A percentile compares a stretch with the other conserved stretches of the same genome.
phyloP scores from a whole-genome alignment of 2,888 invertebrate genomes.

The Eulithis testata region DNA sequence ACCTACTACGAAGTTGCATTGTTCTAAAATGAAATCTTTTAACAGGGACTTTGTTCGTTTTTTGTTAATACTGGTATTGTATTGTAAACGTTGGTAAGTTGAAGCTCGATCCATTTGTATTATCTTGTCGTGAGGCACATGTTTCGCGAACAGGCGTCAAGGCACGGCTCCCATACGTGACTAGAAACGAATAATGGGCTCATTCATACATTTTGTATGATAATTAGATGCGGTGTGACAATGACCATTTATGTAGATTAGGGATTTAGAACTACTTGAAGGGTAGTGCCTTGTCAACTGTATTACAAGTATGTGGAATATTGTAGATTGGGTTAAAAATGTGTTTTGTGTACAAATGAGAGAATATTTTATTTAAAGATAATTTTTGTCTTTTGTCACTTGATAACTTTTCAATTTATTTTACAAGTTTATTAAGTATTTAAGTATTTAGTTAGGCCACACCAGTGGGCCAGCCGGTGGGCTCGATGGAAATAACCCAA shows the following conservation, averaged over 20 bases:
- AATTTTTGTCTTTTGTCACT: too few species aligned
- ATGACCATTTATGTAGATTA: constrained; percentile 36
- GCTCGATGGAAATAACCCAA: too few species aligned
- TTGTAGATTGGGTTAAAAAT: not conserved
- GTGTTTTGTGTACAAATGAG: not conserved
- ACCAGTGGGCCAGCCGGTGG: too few species aligned
- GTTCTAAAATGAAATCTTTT: not conserved
- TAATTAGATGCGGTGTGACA: constrained; percentile 40
- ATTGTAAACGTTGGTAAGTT: constrained; percentile 8
- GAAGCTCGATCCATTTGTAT: constrained; percentile 23
- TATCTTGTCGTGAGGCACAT: constrained; percentile 37
- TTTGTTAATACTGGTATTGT: not conserved
- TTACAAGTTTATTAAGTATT: too few species aligned
- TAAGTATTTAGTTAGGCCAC: too few species aligned
- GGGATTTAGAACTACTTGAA: constrained; percentile 25
- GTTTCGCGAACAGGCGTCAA: constrained; percentile 34
- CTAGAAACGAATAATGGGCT: constrained; percentile 35
- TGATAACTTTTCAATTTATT: too few species aligned
- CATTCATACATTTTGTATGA: constrained; percentile 45
- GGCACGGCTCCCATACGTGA: constrained; percentile 40
- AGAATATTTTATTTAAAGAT: not conserved
- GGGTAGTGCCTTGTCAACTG: constrained; percentile 13
- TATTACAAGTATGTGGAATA: not conserved
- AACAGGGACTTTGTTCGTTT: not conserved
- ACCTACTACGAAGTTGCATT: constrained; percentile 9